Conservation (phyloP, 1,140 invertebrate genomes). For the Panonychus citri region DNA sequence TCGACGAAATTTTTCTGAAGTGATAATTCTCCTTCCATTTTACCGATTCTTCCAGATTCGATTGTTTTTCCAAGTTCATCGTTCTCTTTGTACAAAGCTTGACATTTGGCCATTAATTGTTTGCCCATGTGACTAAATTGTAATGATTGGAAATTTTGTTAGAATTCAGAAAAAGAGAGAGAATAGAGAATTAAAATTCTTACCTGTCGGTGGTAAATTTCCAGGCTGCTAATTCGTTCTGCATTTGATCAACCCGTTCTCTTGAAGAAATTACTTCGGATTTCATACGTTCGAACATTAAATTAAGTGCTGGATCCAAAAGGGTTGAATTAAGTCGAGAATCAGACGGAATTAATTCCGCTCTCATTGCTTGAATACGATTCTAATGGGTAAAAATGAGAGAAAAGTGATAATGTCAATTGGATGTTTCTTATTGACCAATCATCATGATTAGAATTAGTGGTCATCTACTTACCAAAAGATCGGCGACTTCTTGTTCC, state of each 20-base stretch:
- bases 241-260: constrained; percentile 79
- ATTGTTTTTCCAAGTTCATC: constrained; percentile 90
- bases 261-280: constrained; percentile 71
- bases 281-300: constrained; percentile 69
- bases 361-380: constrained; percentile 57
- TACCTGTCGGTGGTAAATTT: constrained; percentile 94
- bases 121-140: constrained; percentile 68
- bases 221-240: constrained; percentile 92
- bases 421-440: no score
- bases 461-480: no score
- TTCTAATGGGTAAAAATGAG: no score
- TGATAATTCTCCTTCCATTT: constrained; percentile 81
- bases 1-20: constrained; percentile 83
- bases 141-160: neutral
- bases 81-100: constrained; percentile 89
- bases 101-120: constrained; percentile 88
- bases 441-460: no score
- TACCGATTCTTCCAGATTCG: constrained; percentile 74
- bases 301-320: constrained; percentile 83
- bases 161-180: constrained; percentile 10
- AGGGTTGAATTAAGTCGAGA: constrained; percentile 52
- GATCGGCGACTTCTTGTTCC: constrained; percentile 90
- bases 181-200: neutral
- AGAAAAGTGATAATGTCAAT: no score
- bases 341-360: constrained; percentile 32